Evolutionary conservation across 23 tunicate species (phyloP).

Genomic region (Styela plicata): DNA sequence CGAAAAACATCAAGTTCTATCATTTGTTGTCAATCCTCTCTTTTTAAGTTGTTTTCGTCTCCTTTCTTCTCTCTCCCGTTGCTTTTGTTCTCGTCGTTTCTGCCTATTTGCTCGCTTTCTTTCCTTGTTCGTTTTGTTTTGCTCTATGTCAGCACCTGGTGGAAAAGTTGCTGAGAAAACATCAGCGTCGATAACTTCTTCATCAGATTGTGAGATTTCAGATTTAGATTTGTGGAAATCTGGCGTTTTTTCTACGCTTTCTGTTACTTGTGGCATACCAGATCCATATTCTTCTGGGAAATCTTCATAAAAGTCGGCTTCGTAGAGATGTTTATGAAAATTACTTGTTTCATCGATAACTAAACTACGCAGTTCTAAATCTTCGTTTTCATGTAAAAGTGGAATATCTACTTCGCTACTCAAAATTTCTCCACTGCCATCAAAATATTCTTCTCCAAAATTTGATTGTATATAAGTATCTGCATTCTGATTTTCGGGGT

Average conservation of each 20-base stretch:
- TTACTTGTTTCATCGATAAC: neutral
- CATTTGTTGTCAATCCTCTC: neutral
- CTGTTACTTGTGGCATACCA: neutral
- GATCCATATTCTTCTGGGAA: neutral
- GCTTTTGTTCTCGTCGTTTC: neutral
- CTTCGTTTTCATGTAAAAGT: neutral
- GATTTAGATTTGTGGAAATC: neutral
- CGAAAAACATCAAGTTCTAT: too few species aligned
- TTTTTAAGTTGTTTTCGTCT: neutral
- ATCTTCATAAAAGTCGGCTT: neutral
- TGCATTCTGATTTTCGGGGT: too few species aligned
- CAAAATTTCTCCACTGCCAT: neutral
- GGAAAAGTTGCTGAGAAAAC: neutral
- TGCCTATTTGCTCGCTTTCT: neutral
- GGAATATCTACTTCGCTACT: neutral
- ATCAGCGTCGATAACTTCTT: neutral
- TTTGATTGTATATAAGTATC: too few species aligned
- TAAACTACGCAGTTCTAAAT: neutral
- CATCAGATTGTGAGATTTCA: neutral
- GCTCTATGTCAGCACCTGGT: neutral
- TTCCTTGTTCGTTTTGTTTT: neutral
- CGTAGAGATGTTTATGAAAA: neutral
- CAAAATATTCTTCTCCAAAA: too few species aligned
- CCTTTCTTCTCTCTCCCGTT: neutral
- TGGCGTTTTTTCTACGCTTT: neutral